Base-by-base conservation (phyloP, 2,888 invertebrate species). In the Falcaria lacertinaria region DNA sequence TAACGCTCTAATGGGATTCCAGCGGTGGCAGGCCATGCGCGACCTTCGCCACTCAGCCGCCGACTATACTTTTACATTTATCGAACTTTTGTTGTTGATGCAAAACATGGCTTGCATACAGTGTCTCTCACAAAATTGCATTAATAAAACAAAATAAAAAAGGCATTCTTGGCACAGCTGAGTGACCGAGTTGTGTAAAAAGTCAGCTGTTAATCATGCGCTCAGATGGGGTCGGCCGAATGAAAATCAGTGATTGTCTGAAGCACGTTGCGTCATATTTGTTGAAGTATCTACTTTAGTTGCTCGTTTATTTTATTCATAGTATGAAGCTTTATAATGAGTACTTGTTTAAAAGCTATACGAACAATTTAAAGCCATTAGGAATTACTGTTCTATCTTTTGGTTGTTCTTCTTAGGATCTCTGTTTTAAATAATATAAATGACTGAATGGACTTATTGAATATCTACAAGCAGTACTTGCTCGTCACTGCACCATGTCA, bases 1-100 rank as follows among this genome's bases (percentile, higher is more conserved):
- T 86, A 87, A 77, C 77, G 68, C 69, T 74, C 68, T 84, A 86
- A 87, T 88, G 69, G 85, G 80, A 87, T 82, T 85, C 72, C 75
- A 80, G 69, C 69, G 62, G 73, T 70, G 74, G 71, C 64, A 72
- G 80, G 70, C 80, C 79, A 76, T 74, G 74, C 79, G 83, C 78
- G 72, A 78, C 83, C 64, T 22, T 17, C 22, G 64, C 65, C 69
- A 62, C 50, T 69, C 62, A 54, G 57, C 64, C 64, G 60, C 52
- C 52, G 45, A 47, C 52, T 49, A 51, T 48, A 53, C 49, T 44
- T 55, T 50, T 68, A 62, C 62, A 60, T 73, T 71, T 72, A 74
- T 74, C 65, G 66, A 64, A 62, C 57, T 54, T 56, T 65, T 57
- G 68, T 76, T 74, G 74, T 78, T 74, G 65, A 64, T 64, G 50